Conservation (phyloP, 2,797 vertebrate genomes). For the Nothura maculosa region DNA sequence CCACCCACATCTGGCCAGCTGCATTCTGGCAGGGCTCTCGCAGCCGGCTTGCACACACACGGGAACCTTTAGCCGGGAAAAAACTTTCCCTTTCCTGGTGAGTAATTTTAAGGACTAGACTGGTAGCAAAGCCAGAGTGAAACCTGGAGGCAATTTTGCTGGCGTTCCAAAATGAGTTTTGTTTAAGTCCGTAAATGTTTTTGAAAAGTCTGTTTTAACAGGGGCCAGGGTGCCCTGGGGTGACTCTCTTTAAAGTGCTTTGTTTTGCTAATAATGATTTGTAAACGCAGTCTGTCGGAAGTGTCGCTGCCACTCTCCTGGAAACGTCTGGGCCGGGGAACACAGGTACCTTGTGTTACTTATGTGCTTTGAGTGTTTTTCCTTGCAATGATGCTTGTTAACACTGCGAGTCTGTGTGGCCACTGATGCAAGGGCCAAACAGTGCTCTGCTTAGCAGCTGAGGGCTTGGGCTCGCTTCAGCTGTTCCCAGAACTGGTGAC, state of each 20-base stretch:
- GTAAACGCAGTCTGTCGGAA: conserved; percentile 33
- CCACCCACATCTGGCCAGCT: neutral
- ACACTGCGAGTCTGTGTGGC: rapidly evolving
- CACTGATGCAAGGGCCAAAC: rapidly evolving
- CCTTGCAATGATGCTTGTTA: neutral
- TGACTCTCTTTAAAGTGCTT: conserved; percentile 57
- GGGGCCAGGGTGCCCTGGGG: conserved; percentile 55
- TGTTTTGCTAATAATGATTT: conserved; percentile 56
- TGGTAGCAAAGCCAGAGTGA: conserved; percentile 58
- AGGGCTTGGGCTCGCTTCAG: neutral
- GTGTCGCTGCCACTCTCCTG: neutral
- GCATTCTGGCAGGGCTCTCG: conserved; percentile 5
- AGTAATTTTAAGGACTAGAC: conserved; percentile 60
- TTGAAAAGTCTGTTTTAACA: conserved; percentile 54
- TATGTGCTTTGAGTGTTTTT: neutral
- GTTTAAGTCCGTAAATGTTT: conserved; percentile 67
- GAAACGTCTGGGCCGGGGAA: conserved; percentile 8
- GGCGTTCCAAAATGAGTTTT: conserved; percentile 40
- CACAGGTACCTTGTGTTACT: conserved; percentile 17
- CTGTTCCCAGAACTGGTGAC: rapidly evolving
- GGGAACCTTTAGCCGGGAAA: neutral
- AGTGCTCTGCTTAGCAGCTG: neutral
- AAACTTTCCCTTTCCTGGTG: conserved; percentile 15
- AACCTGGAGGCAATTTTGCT: conserved; percentile 58
- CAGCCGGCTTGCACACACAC: conserved; percentile 23